Base-by-base conservation (phyloP, 2,113 vertebrate genomes). In the Cyprinodon brontotheroides region DNA sequence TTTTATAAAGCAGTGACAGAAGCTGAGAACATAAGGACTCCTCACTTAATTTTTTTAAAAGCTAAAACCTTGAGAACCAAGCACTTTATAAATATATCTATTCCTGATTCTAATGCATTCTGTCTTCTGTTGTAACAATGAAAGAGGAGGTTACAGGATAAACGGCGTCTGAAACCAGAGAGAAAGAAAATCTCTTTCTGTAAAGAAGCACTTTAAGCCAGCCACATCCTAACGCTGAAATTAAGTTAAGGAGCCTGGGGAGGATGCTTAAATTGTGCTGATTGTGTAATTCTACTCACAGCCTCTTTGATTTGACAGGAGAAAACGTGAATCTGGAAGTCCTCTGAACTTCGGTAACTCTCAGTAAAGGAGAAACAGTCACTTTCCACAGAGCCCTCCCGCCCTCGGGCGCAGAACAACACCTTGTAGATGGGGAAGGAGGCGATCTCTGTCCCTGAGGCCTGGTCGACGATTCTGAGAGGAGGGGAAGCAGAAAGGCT, bases 281-380 rank as follows among this genome's bases (percentile, higher is more conserved):
- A 67, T 1, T 57, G 6, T 13, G 47, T 10, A 65, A 10, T 59
- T 5, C 14, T 50, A 95, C 97, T 97, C 89, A 99, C 98, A 48
- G 98, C 98, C 85, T 99, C 98, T 93, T 97, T 96, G 88, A 99
- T 98, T 87, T 98, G 96, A 90, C 98, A 99, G 89, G 97, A 96
- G 90, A 99, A 99, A 70, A 99, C 95, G n/a, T 99, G 98, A 79
- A 99, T 97, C 91, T 99, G 97, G 90, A 99, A 99, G 85, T 97
- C 97, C 76, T 99, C 98, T 1, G 96, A 95, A 63, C 97, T 97
- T 85, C 95, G 94, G 81, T 96, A 98, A 90, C 97, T 98, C 79
- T 98, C 98, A 0, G 98, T 99, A 88, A 99, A 99, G 14, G 95
- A 96, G 91, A 99, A 99, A 85, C 97, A 98, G 86, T 98, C 95